Conservation (phyloP, 2,888 invertebrate species). For the Melanophora roralis region DNA sequence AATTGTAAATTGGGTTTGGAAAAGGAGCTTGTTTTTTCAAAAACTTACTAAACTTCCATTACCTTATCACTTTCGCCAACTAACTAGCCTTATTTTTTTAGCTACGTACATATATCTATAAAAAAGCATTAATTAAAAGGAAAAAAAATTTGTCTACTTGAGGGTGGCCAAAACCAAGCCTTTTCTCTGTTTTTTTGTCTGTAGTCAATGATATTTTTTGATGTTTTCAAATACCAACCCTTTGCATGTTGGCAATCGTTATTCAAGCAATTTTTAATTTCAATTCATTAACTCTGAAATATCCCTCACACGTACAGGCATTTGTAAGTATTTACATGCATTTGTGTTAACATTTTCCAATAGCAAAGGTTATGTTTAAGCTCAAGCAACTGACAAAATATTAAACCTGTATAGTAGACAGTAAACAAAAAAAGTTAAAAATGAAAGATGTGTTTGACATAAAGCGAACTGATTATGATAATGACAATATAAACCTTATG, state of each 20-base stretch:
- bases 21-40: slow-evolving; percentile 15
- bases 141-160: background rate
- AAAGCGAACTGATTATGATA: slow-evolving; percentile 8
- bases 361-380: too few species aligned
- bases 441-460: slow-evolving; percentile 10
- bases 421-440: background rate
- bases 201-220: background rate
- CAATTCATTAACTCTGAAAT: slow-evolving; percentile 44
- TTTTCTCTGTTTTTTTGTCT: slow-evolving; percentile 6
- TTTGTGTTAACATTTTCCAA: too few species aligned
- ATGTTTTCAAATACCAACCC: slow-evolving; percentile 46
- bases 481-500: slow-evolving; percentile 15
- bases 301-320: background rate
- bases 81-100: too few species aligned
- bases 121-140: background rate
- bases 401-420: background rate
- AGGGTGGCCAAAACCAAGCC: slow-evolving; percentile 35
- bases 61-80: too few species aligned
- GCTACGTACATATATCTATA: too few species aligned
- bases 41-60: slow-evolving; percentile 6
- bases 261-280: slow-evolving; percentile 45
- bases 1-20: too few species aligned
- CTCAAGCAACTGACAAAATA: too few species aligned
- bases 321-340: background rate
- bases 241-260: slow-evolving; percentile 48